Conservation (phyloP, 1,140 invertebrate genomes). For the Ridgeia piscesae region DNA sequence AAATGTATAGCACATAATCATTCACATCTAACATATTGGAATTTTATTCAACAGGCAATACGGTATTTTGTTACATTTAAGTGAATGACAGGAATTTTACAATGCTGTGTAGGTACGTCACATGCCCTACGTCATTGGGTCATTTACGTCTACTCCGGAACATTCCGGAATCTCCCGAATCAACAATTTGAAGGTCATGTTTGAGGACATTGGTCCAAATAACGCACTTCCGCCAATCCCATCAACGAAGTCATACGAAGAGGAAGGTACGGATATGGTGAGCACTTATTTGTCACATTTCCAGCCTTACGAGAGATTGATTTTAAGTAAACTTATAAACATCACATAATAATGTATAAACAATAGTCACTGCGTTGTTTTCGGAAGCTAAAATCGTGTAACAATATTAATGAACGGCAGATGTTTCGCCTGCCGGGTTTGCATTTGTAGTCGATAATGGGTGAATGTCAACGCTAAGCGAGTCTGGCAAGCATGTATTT, state of each 20-base stretch:
- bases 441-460: neutral
- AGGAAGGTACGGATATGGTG: neutral
- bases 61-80: neutral
- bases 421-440: neutral
- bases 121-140: neutral
- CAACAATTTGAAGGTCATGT: neutral
- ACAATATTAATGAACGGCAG: neutral
- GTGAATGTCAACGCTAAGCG: neutral
- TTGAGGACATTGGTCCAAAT: neutral
- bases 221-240: neutral
- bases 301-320: neutral
- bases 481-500: neutral
- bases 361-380: neutral
- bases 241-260: neutral
- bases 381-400: neutral
- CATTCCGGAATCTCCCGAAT: conserved; percentile 3
- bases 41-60: neutral
- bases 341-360: neutral
- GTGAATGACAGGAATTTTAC: neutral
- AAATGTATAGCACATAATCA: neutral
- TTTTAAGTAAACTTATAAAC: neutral
- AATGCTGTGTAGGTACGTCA: neutral
- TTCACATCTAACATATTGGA: neutral
- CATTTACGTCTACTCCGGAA: neutral
- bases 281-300: neutral